phyloP scores from a whole-genome alignment of 2,113 vertebrate genomes.

The Saccopteryx leptura region DNA sequence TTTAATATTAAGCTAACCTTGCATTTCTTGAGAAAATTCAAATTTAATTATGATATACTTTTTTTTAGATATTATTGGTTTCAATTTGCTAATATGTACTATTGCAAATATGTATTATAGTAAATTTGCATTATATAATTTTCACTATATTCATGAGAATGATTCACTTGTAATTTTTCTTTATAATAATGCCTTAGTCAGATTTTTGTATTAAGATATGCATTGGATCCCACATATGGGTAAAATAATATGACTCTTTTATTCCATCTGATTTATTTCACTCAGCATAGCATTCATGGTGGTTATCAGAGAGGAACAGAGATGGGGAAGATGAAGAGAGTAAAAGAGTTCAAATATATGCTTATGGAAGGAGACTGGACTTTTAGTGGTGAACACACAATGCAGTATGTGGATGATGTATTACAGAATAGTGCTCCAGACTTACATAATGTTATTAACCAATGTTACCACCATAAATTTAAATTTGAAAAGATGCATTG shows the following conservation, averaged over 20 bases:
- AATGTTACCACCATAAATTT: background rate
- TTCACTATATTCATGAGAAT: background rate
- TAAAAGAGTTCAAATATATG: background rate
- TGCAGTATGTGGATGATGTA: background rate
- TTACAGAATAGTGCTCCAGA: background rate
- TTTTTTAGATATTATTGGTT: background rate
- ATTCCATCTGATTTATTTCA: background rate
- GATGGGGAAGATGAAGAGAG: background rate
- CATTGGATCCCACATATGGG: background rate
- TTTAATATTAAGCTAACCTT: slow-evolving; percentile 43
- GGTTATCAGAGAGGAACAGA: background rate
- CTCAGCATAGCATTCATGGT: background rate
- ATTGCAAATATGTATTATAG: background rate
- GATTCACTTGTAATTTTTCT: background rate
- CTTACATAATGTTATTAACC: background rate
- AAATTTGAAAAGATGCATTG: background rate
- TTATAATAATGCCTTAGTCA: background rate
- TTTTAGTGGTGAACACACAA: background rate
- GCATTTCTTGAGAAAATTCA: slow-evolving; percentile 2
- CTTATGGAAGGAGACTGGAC: no score
- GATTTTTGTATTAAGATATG: background rate
- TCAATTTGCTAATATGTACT: background rate
- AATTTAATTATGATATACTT: background rate
- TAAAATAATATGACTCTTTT: background rate
- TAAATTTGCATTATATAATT: slow-evolving; percentile 2